phyloP scores from a whole-genome alignment of 2,888 invertebrate species.

The Noctua pronuba region DNA sequence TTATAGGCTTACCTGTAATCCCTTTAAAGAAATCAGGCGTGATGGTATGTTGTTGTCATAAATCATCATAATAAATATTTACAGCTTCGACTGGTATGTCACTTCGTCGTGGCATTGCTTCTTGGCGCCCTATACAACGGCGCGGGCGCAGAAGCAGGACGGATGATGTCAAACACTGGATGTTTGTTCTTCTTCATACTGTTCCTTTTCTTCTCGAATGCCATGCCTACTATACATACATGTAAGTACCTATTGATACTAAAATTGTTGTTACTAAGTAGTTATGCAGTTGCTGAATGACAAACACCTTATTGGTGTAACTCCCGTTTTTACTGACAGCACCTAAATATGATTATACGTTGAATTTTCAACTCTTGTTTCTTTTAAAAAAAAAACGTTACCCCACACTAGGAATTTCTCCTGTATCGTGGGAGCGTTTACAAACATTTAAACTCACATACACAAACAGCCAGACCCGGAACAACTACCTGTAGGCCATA shows the following conservation, averaged over 20 bases:
- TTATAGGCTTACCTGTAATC: not conserved
- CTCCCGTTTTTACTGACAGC: not conserved
- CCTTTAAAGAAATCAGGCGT: not conserved
- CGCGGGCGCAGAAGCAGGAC: conserved; percentile 90
- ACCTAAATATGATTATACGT: not conserved
- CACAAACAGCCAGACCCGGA: no score
- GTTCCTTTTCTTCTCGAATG: conserved; percentile 91
- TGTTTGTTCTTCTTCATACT: conserved; percentile 91
- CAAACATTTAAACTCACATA: no score
- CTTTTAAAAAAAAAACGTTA: no score
- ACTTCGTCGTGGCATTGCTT: conserved; percentile 89
- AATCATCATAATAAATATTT: conserved; percentile 49
- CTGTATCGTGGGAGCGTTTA: no score
- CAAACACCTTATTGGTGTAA: not conserved
- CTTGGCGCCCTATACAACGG: conserved; percentile 90
- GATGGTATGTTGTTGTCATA: not conserved
- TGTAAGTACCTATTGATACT: conserved; percentile 86
- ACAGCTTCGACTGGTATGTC: conserved; percentile 88
- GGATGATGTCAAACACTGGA: conserved; percentile 89
- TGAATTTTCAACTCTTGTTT: not conserved
- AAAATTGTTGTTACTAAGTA: not conserved
- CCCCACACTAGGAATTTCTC: no score
- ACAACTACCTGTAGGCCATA: no score
- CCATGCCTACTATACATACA: conserved; percentile 91
- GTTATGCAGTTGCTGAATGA: not conserved